Evolutionary conservation across 2,888 invertebrate genomes (phyloP).

Genomic region (Apodemia duryi): DNA sequence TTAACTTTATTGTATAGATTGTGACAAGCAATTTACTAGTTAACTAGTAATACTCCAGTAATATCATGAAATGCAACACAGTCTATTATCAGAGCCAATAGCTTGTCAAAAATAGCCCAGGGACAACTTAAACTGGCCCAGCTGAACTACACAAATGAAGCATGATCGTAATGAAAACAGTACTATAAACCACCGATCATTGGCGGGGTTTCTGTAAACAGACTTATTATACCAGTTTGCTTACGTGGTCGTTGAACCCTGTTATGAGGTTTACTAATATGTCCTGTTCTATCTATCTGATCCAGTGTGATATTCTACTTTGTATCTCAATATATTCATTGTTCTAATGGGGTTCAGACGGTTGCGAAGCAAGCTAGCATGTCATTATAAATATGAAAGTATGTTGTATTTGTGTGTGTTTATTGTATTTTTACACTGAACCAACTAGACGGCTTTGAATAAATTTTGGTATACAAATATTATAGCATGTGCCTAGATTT

Average conservation of each 20-base stretch:
- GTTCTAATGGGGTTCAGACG: no score
- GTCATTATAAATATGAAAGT: no score
- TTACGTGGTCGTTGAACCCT: constrained; percentile 52
- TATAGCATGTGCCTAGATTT: no score
- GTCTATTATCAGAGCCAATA: constrained; percentile 36
- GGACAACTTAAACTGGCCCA: constrained; percentile 44
- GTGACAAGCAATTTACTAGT: neutral
- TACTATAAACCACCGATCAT: constrained; percentile 52
- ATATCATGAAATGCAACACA: constrained; percentile 20
- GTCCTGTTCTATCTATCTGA: neutral
- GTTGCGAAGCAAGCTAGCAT: no score
- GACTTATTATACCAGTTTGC: constrained; percentile 38
- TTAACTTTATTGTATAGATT: neutral
- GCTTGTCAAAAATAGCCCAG: constrained; percentile 38
- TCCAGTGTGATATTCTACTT: neutral
- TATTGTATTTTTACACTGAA: no score
- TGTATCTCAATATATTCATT: no score
- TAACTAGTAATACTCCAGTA: neutral
- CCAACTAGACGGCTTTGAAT: no score
- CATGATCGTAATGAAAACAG: constrained; percentile 53
- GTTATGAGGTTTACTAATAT: neutral
- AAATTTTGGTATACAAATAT: no score
- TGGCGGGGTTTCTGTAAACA: constrained; percentile 51
- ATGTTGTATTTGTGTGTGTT: no score
- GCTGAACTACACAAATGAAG: constrained; percentile 51